phyloP scores from a whole-genome alignment of 2,888 invertebrate species.

The Drosophila kanekoi region DNA sequence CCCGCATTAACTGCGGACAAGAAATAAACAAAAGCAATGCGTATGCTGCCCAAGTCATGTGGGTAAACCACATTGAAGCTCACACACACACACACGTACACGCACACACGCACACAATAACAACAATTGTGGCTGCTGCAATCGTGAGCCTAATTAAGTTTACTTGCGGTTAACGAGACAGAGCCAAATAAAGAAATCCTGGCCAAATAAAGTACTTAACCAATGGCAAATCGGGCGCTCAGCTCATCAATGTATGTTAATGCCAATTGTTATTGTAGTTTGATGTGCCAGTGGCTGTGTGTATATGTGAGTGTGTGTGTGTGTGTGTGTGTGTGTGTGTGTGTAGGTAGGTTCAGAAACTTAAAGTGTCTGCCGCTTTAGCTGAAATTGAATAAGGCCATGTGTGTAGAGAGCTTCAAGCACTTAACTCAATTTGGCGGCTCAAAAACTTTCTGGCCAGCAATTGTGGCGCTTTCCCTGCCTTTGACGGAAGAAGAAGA shows the following conservation, averaged over 20 bases:
- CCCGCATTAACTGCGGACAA: slow-evolving; percentile 43
- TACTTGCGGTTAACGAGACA: slow-evolving; percentile 55
- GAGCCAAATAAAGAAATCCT: slow-evolving; percentile 39
- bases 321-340: neutral
- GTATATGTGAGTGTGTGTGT: too few relatives aligned
- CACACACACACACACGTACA: neutral
- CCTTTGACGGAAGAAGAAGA: slow-evolving; percentile 1
- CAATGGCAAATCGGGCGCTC: slow-evolving; percentile 28
- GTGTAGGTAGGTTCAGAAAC: slow-evolving; percentile 3
- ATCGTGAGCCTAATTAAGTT: slow-evolving; percentile 70
- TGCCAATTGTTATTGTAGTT: slow-evolving; percentile 75
- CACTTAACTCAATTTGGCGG: slow-evolving; percentile 69
- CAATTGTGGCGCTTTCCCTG: neutral
- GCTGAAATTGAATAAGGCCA: slow-evolving; percentile 67
- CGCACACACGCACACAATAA: neutral
- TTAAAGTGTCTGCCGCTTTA: slow-evolving; percentile 63
- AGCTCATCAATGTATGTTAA: slow-evolving; percentile 55
- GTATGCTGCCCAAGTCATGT: slow-evolving; percentile 18
- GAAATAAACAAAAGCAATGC: slow-evolving; percentile 45
- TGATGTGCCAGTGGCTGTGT: slow-evolving; percentile 20
- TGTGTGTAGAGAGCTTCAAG: slow-evolving; percentile 61
- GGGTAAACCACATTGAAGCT: slow-evolving; percentile 55
- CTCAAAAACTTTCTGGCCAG: slow-evolving; percentile 52
- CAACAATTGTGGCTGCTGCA: slow-evolving; percentile 33
- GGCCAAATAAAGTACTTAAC: slow-evolving; percentile 43